Percentiles rank a stretch among this genome's conserved stretches.
Conservation (phyloP, 2,113 vertebrate genomes). For the Actenoides hombroni region DNA sequence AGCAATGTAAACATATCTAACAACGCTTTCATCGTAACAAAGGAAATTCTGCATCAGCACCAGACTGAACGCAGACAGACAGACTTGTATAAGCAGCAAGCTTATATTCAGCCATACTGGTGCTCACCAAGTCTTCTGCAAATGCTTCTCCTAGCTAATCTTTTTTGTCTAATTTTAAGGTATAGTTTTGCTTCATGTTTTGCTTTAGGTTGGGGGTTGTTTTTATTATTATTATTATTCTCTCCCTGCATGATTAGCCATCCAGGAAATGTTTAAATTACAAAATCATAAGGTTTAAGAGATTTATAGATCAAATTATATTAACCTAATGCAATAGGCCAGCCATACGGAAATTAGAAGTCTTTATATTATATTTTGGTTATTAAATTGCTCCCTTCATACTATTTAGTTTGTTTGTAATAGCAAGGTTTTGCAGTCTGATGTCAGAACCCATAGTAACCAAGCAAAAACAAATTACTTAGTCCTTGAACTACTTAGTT, state of each 20-base stretch:
- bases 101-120: constrained; percentile 34
- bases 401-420: constrained; percentile 70
- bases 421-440: constrained; percentile 65
- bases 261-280: constrained; percentile 84
- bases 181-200: constrained; percentile 51
- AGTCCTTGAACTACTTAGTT: constrained; percentile 71
- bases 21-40: constrained; percentile 67
- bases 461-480: constrained; percentile 79
- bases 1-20: constrained; percentile 43
- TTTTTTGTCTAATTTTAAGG: constrained; percentile 59
- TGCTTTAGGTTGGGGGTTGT: constrained; percentile 1
- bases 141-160: constrained; percentile 28
- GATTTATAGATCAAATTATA: constrained; percentile 80
- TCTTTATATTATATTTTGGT: constrained; percentile 75
- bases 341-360: constrained; percentile 78
- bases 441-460: constrained; percentile 74
- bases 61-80: constrained; percentile 33
- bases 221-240: constrained; percentile 57
- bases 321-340: constrained; percentile 79
- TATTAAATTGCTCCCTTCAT: constrained; percentile 74
- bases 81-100: constrained; percentile 50
- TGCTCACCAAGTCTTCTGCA: neutral
- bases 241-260: constrained; percentile 78
- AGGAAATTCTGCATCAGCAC: constrained; percentile 68
- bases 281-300: constrained; percentile 79